Evolutionary conservation across 2,888 invertebrate species (phyloP).

Genomic region (Aricia artaxerxes): DNA sequence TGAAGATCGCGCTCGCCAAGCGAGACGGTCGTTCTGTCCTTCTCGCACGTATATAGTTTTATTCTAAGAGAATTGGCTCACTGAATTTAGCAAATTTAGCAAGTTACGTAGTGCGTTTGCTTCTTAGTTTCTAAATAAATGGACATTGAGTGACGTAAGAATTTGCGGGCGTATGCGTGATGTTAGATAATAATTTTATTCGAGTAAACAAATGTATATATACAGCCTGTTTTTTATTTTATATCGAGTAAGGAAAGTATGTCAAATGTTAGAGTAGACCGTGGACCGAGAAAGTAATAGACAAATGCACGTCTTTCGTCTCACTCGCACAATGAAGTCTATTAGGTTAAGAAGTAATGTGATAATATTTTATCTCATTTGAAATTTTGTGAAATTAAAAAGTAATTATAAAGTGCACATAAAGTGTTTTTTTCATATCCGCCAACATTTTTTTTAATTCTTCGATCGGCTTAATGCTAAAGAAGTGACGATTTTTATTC

Average conservation of each 20-base stretch:
- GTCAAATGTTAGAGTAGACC: conserved; percentile 13
- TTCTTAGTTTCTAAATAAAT: conserved; percentile 1
- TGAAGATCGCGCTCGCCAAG: no score
- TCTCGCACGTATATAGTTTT: not conserved
- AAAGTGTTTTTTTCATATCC: not conserved
- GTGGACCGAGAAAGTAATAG: conserved; percentile 5
- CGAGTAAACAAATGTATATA: conserved; percentile 9
- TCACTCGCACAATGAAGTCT: not conserved
- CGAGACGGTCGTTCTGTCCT: not conserved
- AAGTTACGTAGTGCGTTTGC: not conserved
- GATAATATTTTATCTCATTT: not conserved
- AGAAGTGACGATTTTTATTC: not conserved
- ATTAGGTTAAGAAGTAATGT: not conserved
- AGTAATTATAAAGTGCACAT: not conserved
- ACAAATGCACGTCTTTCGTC: not conserved
- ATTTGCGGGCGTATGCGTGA: not conserved
- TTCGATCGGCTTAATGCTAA: not conserved
- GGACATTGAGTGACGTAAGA: not conserved
- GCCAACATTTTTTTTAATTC: not conserved
- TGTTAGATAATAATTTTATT: conserved; percentile 11
- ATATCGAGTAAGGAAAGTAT: conserved; percentile 1
- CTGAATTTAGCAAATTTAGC: not conserved
- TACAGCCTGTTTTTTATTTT: conserved; percentile 20
- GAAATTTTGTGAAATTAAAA: not conserved
- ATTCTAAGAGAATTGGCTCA: not conserved